Evolutionary conservation across 2,888 invertebrate species (phyloP).

Genomic region (Eucriotettix oculatus): DNA sequence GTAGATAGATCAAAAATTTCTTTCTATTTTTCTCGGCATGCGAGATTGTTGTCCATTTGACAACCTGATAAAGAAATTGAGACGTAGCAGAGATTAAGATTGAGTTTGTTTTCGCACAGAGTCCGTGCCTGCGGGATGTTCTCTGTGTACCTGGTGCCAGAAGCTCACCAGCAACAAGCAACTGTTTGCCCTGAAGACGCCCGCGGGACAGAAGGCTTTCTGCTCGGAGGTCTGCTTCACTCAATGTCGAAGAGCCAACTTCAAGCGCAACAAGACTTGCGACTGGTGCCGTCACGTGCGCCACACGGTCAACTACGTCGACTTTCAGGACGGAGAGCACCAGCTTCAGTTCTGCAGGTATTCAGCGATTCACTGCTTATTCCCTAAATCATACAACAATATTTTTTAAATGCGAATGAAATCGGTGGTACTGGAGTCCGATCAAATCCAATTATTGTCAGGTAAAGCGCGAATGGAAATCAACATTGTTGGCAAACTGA

Average conservation of each 20-base stretch:
- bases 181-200: constrained; percentile 14
- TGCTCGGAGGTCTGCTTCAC: constrained; percentile 85
- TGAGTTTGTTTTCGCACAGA: too few relatives aligned
- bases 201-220: constrained; percentile 37
- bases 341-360: constrained; percentile 63
- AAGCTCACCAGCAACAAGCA: constrained; percentile 25
- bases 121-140: constrained; percentile 10
- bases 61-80: too few relatives aligned
- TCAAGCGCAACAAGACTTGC: constrained; percentile 81
- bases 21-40: too few relatives aligned
- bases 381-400: background rate
- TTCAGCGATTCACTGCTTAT: background rate
- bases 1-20: too few relatives aligned
- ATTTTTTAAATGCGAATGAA: too few relatives aligned
- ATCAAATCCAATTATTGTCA: too few relatives aligned
- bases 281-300: constrained; percentile 87
- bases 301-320: constrained; percentile 80
- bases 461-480: too few relatives aligned
- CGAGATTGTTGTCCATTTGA: too few relatives aligned
- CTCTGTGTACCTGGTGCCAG: constrained; percentile 55
- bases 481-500: too few relatives aligned
- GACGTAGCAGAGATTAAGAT: too few relatives aligned
- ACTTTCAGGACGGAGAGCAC: constrained; percentile 79
- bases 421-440: too few relatives aligned
- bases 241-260: constrained; percentile 73